Conservation (phyloP, 2,888 invertebrate genomes). For the Stenodera caucasica region DNA sequence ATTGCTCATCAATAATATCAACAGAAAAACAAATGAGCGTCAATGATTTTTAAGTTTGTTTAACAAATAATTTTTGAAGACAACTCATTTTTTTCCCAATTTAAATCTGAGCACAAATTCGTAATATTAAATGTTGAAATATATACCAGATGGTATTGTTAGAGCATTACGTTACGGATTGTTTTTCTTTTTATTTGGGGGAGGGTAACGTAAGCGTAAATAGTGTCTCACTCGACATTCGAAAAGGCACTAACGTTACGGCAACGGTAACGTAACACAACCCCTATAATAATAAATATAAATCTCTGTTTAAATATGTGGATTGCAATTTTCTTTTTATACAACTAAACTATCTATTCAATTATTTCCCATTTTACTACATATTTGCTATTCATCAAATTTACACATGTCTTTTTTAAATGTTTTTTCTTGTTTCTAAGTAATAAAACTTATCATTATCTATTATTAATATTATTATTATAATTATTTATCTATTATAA, state of each 20-base stretch:
- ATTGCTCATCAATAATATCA: conserved; percentile 50
- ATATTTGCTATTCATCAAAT: conserved; percentile 31
- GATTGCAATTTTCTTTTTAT: conserved; percentile 46
- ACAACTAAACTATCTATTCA: conserved; percentile 44
- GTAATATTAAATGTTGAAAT: conserved; percentile 9
- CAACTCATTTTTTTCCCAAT: conserved; percentile 2
- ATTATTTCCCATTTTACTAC: conserved; percentile 36
- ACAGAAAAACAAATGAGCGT: conserved; percentile 25
- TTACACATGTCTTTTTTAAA: conserved; percentile 29
- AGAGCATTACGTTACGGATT: conserved; percentile 17
- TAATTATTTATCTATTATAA: conserved; percentile 4
- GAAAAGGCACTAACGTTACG: conserved; percentile 58
- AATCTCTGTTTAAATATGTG: conserved; percentile 54
- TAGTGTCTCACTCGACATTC: conserved; percentile 57
- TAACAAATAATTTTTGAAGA: conserved; percentile 28
- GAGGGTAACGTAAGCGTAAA: conserved; percentile 28
- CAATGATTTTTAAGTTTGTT: conserved; percentile 18
- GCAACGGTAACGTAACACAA: conserved; percentile 52
- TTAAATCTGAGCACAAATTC: conserved; percentile 36
- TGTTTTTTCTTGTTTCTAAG: conserved; percentile 11
- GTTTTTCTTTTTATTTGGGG: no score
- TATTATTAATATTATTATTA: conserved; percentile 5
- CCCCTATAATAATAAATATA: conserved; percentile 56
- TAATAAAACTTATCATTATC: conserved; percentile 11
- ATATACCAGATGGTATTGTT: conserved; percentile 42